Conservation (phyloP, 2,888 invertebrate species). For the Chloromyia formosa region DNA sequence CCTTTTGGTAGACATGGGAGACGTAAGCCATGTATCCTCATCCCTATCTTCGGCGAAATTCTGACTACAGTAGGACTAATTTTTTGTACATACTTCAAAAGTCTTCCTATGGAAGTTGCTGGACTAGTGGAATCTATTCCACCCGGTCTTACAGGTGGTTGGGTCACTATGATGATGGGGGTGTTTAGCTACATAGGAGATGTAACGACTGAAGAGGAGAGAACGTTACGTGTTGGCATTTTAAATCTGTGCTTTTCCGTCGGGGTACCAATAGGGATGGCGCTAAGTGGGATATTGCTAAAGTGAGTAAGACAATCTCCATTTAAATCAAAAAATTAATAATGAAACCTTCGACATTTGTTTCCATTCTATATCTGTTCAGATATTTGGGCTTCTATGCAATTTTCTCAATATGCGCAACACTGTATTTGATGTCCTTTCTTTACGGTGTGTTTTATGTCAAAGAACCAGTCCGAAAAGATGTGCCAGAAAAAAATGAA, state of each 20-base stretch:
- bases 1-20: constrained; percentile 60
- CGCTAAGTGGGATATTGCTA: constrained; percentile 82
- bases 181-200: constrained; percentile 90
- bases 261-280: constrained; percentile 89
- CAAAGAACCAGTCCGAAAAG: constrained; percentile 67
- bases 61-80: constrained; percentile 80
- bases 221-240: constrained; percentile 86
- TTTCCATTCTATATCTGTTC: not conserved
- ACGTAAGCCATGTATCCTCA: constrained; percentile 77
- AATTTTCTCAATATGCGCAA: constrained; percentile 80
- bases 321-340: too few relatives aligned
- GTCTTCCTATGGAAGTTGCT: constrained; percentile 83
- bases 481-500: constrained; percentile 49
- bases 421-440: constrained; percentile 77
- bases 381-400: constrained; percentile 82
- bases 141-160: constrained; percentile 81
- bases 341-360: too few relatives aligned
- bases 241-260: constrained; percentile 89
- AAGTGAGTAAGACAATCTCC: too few relatives aligned
- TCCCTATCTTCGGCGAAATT: constrained; percentile 84
- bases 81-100: constrained; percentile 80
- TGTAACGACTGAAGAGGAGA: constrained; percentile 82
- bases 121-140: constrained; percentile 83
- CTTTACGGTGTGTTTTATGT: constrained; percentile 78
- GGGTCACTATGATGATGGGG: constrained; percentile 92